Evolutionary conservation across 1,140 invertebrate genomes (phyloP), one percentile per base, ranked within the genome.

Genomic region (Fopius arisanus): DNA sequence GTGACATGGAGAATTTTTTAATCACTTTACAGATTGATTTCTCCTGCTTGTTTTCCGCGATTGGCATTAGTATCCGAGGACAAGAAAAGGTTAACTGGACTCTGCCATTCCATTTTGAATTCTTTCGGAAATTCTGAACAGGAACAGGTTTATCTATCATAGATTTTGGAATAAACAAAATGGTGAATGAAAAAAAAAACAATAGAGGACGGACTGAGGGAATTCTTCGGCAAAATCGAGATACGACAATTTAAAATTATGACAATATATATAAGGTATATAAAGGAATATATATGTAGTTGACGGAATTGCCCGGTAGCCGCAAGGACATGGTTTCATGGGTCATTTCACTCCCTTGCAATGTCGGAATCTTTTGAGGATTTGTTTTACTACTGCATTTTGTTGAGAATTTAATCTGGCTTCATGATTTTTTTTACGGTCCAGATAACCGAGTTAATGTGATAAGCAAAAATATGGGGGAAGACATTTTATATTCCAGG

Each of bases 51-150:
- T 67, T 59, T 54, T 43, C 33, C 62, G 48, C 40, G 19, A 43
- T 33, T 67, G 65, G 65, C 70, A 70, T 72, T 72, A 72, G 70
- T 68, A 48, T 48, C 9, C 59, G 59, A 81, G 80, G 72, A 79
- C 77, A 80, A 81, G 78, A 71, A 83, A 84, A 85, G 81, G 83
- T 82, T 82, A 84, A 85, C 82, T 81, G 83, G 82, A 84, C 82
- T 81, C 77, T 76, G 41, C 67, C 82, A 83, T 84, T 84, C 79
- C 83, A 81, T 84, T 84, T 83, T 72, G 62, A 78, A 79, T 81
- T 84, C 82, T 81, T 83, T 78, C 77, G 72, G 33, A 48, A 48
- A 43, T 9, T 9, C 51, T 21, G 29, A 21, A 62, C n/a, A 70
- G 71, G 73, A 85, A 84, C 84, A 81, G 83, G 84, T 86, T 86